phyloP scores from a whole-genome alignment of 2,113 vertebrate genomes.

The Tupaia chinensis region DNA sequence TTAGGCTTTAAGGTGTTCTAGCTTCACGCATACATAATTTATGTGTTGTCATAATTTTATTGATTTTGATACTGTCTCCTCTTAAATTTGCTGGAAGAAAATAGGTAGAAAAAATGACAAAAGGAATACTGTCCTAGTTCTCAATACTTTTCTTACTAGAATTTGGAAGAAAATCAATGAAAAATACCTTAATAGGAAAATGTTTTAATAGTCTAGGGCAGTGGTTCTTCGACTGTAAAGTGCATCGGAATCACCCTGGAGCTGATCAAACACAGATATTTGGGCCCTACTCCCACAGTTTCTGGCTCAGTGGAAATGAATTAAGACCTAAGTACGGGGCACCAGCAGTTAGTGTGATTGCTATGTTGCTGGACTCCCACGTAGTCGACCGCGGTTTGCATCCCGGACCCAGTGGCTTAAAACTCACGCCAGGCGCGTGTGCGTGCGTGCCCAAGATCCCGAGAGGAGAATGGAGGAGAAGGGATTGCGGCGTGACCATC shows the following conservation, averaged over 20 bases:
- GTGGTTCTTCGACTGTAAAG: slow-evolving; percentile 2
- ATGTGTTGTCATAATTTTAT: slow-evolving; percentile 9
- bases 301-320: neutral
- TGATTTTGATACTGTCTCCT: neutral
- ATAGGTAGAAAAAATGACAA: slow-evolving; percentile 18
- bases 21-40: slow-evolving; percentile 3
- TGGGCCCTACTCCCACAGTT: neutral
- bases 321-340: too few relatives aligned
- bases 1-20: slow-evolving; percentile 25
- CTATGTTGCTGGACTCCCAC: too few relatives aligned
- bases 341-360: too few relatives aligned
- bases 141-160: slow-evolving; percentile 39
- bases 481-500: too few relatives aligned
- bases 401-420: too few relatives aligned
- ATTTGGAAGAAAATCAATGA: neutral
- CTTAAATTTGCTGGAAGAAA: neutral
- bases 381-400: too few relatives aligned
- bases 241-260: neutral
- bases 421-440: too few relatives aligned
- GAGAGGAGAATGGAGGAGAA: too few relatives aligned
- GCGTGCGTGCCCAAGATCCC: too few relatives aligned
- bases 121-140: neutral
- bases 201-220: neutral
- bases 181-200: slow-evolving; percentile 36
- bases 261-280: neutral